phyloP scores from a whole-genome alignment of 2,797 vertebrate genomes.

The Xiphorhynchus erythropygius region DNA sequence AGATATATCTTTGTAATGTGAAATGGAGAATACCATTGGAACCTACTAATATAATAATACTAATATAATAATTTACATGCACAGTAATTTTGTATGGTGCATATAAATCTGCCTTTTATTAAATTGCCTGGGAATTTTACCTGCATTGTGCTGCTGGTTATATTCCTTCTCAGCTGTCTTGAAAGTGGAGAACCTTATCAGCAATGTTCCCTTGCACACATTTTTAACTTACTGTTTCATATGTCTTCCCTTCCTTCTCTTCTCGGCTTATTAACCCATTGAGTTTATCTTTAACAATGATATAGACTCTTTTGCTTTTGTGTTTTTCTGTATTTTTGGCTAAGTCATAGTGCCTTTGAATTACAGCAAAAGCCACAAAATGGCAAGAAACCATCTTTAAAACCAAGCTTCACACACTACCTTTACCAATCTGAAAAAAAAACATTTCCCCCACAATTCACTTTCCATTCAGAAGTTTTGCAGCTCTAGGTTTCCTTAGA shows the following conservation, averaged over 20 bases:
- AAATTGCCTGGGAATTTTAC: neutral
- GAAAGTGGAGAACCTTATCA: neutral
- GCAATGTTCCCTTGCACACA: neutral
- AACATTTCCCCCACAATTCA: neutral
- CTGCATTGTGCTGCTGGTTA: neutral
- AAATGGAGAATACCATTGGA: neutral
- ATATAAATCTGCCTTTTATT: neutral
- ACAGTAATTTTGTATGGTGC: neutral
- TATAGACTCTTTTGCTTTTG: neutral
- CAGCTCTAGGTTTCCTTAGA: neutral
- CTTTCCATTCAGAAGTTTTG: neutral
- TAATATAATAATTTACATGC: neutral
- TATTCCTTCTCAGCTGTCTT: neutral
- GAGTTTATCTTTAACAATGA: neutral
- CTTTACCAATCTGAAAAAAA: neutral
- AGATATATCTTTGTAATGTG: neutral
- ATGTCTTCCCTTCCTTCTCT: neutral
- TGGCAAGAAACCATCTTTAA: neutral
- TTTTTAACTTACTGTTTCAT: neutral
- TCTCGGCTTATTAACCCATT: neutral
- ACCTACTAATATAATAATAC: neutral
- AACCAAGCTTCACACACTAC: neutral
- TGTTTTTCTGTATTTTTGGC: neutral
- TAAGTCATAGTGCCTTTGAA: neutral
- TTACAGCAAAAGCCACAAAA: neutral